Conservation (phyloP, 2,113 vertebrate genomes). For the Ochotona princeps region DNA sequence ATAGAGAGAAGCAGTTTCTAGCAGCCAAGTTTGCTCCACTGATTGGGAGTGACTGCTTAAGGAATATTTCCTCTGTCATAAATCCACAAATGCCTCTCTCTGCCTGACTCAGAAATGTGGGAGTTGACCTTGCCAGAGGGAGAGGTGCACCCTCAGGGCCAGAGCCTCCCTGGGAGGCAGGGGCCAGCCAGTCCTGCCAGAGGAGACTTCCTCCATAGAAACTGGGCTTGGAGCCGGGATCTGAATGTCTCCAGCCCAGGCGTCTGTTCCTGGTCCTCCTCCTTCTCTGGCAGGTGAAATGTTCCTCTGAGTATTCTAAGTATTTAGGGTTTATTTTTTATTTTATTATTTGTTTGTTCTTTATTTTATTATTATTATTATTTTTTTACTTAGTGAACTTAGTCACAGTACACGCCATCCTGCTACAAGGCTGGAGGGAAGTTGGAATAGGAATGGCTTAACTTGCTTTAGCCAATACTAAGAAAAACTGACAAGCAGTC, state of each 20-base stretch:
- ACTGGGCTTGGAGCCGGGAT: background rate
- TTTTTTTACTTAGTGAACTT: background rate
- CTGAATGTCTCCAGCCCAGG: background rate
- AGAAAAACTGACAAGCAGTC: background rate
- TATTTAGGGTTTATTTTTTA: background rate
- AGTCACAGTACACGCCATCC: background rate
- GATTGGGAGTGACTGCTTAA: slow-evolving; percentile 11
- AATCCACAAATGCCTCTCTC: slow-evolving; percentile 52
- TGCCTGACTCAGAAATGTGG: slow-evolving; percentile 33
- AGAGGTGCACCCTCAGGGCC: background rate
- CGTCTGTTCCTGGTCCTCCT: background rate
- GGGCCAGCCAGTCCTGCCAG: background rate
- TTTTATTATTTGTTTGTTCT: too few species aligned
- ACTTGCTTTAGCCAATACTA: background rate
- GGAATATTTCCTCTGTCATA: slow-evolving; percentile 58
- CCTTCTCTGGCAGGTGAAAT: background rate
- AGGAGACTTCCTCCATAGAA: background rate
- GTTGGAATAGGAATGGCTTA: background rate
- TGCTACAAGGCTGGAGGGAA: background rate
- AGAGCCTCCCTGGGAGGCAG: background rate
- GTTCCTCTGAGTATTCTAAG: background rate
- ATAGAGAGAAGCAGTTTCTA: background rate
- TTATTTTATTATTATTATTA: too few species aligned
- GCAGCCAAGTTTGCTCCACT: slow-evolving; percentile 20
- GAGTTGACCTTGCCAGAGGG: slow-evolving; percentile 59